A percentile compares a stretch with the other conserved stretches of the same genome.
phyloP scores from a whole-genome alignment of 2,888 invertebrate genomes.

The Sphaeridia pumilis region DNA sequence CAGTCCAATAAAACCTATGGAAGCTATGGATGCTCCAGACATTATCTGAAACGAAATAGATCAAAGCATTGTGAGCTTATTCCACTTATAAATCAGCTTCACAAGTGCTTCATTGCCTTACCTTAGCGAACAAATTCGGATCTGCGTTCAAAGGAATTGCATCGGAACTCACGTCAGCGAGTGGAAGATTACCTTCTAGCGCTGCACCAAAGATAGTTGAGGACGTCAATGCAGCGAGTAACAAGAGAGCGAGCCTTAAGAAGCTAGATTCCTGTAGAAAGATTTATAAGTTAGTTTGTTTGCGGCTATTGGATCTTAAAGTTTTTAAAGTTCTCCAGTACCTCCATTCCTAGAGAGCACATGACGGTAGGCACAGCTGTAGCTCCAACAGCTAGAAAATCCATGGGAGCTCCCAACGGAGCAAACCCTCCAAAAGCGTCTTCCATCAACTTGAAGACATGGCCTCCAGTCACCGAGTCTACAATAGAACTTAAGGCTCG shows the following conservation, averaged over 20 bases:
- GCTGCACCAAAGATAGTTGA: constrained; percentile 33
- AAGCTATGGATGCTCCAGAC: constrained; percentile 34
- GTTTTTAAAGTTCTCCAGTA: constrained; percentile 3
- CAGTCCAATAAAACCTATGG: constrained; percentile 22
- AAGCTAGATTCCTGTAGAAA: constrained; percentile 29
- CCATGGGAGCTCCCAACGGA: constrained; percentile 29
- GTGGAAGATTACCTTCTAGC: constrained; percentile 21
- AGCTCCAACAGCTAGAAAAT: constrained; percentile 31
- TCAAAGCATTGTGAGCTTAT: background rate
- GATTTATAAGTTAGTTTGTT: too few relatives aligned
- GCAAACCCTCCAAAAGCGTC: constrained; percentile 31
- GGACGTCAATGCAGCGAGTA: constrained; percentile 27
- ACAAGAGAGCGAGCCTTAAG: constrained; percentile 26
- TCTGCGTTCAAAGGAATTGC: constrained; percentile 27
- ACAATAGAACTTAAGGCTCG: constrained; percentile 32
- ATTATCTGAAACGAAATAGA: constrained; percentile 22
- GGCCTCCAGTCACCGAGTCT: constrained; percentile 34
- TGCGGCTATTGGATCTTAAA: constrained; percentile 3
- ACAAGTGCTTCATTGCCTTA: constrained; percentile 4
- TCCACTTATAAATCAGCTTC: background rate
- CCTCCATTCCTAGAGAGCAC: constrained; percentile 35
- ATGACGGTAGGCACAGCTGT: constrained; percentile 33
- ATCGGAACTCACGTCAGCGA: background rate
- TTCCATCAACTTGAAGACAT: constrained; percentile 33
- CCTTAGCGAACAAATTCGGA: constrained; percentile 33